Conservation (phyloP, 1,140 invertebrate species). For the Portunus trituberculatus region DNA sequence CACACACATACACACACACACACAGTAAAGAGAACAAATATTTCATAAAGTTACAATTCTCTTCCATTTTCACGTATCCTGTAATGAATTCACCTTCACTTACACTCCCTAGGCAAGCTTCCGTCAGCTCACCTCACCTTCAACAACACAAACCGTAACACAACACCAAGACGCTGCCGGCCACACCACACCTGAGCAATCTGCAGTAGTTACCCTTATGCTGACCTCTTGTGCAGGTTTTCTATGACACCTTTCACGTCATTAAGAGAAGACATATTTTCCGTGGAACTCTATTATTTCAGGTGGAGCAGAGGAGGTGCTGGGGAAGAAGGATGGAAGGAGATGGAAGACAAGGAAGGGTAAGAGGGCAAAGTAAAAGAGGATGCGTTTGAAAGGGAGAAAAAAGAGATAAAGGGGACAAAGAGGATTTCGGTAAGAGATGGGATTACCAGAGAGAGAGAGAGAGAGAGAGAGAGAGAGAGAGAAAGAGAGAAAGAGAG, state of each 20-base stretch:
- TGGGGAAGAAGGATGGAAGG: not conserved
- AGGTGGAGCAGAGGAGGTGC: not conserved
- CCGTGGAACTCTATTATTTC: constrained; percentile 33
- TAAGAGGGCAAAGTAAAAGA: not conserved
- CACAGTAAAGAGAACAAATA: not conserved
- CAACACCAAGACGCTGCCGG: not conserved
- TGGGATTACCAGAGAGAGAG: not conserved
- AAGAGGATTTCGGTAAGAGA: not conserved
- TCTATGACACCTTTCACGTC: constrained; percentile 6
- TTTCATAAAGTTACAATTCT: too few relatives aligned
- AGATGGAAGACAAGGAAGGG: not conserved
- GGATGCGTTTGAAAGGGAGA: not conserved
- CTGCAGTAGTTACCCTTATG: not conserved
- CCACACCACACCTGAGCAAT: not conserved
- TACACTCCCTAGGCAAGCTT: not conserved
- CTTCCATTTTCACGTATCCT: too few relatives aligned
- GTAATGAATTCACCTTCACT: too few relatives aligned
- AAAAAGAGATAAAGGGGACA: not conserved
- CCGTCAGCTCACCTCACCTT: not conserved
- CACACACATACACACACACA: constrained; percentile 6
- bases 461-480: constrained; percentile 36
- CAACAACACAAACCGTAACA: not conserved
- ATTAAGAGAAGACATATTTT: not conserved
- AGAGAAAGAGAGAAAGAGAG: not conserved
- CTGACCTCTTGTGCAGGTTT: not conserved